Evolutionary conservation across 2,888 invertebrate species (phyloP).

Genomic region (Ecdyonurus torrentis): DNA sequence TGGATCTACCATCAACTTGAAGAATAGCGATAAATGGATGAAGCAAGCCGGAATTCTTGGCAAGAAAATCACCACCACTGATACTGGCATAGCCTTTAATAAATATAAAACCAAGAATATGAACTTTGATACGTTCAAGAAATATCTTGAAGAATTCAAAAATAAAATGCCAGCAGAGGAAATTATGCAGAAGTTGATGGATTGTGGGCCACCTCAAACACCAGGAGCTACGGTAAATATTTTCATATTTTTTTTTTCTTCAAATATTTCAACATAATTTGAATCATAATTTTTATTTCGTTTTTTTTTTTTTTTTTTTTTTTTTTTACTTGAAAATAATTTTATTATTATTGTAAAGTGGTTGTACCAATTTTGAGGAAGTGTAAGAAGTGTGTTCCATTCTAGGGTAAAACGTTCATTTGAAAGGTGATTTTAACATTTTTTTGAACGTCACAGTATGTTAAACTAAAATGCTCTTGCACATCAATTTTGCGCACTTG

Average conservation of each 20-base stretch:
- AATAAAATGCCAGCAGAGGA: slow-evolving; percentile 25
- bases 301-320: background rate
- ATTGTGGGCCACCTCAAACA: slow-evolving; percentile 24
- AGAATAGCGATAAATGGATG: slow-evolving; percentile 31
- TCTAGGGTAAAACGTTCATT: no score
- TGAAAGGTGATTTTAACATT: no score
- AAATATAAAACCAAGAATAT: slow-evolving; percentile 24
- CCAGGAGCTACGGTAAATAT: slow-evolving; percentile 20
- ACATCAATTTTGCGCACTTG: no score
- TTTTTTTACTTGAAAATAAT: no score
- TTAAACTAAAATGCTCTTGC: no score
- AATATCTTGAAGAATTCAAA: no score
- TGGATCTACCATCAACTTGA: slow-evolving; percentile 25
- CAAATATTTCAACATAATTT: slow-evolving; percentile 6
- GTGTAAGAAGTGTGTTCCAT: no score
- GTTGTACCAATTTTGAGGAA: no score
- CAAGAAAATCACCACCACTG: slow-evolving; percentile 28
- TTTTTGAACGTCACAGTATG: no score
- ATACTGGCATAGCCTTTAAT: slow-evolving; percentile 29
- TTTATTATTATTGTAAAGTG: no score
- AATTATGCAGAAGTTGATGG: slow-evolving; percentile 23
- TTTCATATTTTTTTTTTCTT: slow-evolving; percentile 1
- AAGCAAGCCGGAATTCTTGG: slow-evolving; percentile 30
- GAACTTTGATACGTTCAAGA: background rate
- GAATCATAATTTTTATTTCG: no score